Percentiles rank a stretch among this genome's conserved stretches.
Evolutionary conservation across 2,888 invertebrate species (phyloP).

Genomic region (Cephus sareptanus): DNA sequence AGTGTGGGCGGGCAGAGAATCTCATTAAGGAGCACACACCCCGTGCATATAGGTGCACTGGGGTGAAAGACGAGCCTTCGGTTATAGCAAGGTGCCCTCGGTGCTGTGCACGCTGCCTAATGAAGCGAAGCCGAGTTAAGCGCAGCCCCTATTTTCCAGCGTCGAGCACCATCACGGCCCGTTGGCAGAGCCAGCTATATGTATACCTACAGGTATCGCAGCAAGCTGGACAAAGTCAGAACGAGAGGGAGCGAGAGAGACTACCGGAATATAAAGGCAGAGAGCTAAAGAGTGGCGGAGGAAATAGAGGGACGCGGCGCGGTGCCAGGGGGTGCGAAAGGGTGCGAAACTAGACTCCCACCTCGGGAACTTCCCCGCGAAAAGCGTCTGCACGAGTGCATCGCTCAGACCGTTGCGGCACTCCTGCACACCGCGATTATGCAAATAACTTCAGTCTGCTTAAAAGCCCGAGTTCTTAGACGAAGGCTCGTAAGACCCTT

Average conservation of each 20-base stretch:
- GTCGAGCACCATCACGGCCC: conserved; percentile 9
- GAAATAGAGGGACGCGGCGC: background rate
- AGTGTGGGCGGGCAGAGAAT: background rate
- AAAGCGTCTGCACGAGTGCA: background rate
- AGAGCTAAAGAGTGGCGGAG: background rate
- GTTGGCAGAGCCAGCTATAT: background rate
- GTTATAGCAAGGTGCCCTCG: conserved; percentile 4
- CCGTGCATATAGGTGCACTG: background rate
- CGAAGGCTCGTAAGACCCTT: background rate
- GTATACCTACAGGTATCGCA: background rate
- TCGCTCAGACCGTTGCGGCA: background rate
- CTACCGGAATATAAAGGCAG: background rate
- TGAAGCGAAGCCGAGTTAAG: conserved; percentile 33
- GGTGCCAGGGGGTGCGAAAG: background rate
- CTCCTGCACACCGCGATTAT: conserved; percentile 1
- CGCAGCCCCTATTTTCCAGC: conserved; percentile 29
- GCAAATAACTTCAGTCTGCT: conserved; percentile 19
- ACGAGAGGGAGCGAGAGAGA: background rate
- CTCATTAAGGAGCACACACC: background rate
- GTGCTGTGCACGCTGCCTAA: conserved; percentile 37
- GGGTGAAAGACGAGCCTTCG: conserved; percentile 1
- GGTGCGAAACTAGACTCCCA: background rate
- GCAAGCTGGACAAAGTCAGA: background rate
- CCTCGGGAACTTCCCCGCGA: background rate
- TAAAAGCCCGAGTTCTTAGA: conserved; percentile 28